Percentiles rank a stretch among this genome's conserved stretches.
Evolutionary conservation across 2,113 vertebrate genomes (phyloP).

Genomic region (Caranx ignobilis): DNA sequence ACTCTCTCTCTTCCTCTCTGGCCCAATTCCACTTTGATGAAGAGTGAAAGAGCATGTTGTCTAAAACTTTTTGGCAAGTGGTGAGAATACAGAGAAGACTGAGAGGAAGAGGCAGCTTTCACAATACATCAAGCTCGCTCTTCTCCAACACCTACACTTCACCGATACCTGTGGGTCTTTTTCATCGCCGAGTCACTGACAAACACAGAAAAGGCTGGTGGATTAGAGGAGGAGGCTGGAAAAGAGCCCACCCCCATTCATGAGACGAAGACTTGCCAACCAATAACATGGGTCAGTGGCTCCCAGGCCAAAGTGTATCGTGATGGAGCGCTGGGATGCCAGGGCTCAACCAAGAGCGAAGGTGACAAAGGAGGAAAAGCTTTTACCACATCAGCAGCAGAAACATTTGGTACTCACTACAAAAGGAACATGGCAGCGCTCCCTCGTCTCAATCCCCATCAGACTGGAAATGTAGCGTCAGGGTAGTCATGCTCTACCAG

Average conservation of each 20-base stretch:
- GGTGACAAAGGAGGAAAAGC: conserved; percentile 77
- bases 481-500: conserved; percentile 64
- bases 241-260: conserved; percentile 47
- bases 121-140: conserved; percentile 61
- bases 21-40: conserved; percentile 71
- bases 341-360: conserved; percentile 72
- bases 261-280: conserved; percentile 60
- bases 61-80: conserved; percentile 73
- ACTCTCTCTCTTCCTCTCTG: conserved; percentile 46
- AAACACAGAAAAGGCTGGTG: conserved; percentile 52
- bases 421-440: conserved; percentile 67
- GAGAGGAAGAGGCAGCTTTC: conserved; percentile 64
- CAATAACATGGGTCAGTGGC: conserved; percentile 77
- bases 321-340: conserved; percentile 71
- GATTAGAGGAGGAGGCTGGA: conserved; percentile 54
- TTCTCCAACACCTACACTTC: conserved; percentile 50
- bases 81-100: conserved; percentile 59
- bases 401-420: conserved; percentile 72
- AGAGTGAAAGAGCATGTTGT: conserved; percentile 68
- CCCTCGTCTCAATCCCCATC: conserved; percentile 67
- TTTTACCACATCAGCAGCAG: conserved; percentile 79
- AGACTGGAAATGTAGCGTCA: conserved; percentile 62
- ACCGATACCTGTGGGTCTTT: conserved; percentile 55
- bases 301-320: conserved; percentile 68
- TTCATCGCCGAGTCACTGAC: conserved; percentile 53